Evolutionary conservation across 2,888 invertebrate species (phyloP), one percentile per base, ranked within the genome.

Genomic region (Nephrocerus scutellatus): DNA sequence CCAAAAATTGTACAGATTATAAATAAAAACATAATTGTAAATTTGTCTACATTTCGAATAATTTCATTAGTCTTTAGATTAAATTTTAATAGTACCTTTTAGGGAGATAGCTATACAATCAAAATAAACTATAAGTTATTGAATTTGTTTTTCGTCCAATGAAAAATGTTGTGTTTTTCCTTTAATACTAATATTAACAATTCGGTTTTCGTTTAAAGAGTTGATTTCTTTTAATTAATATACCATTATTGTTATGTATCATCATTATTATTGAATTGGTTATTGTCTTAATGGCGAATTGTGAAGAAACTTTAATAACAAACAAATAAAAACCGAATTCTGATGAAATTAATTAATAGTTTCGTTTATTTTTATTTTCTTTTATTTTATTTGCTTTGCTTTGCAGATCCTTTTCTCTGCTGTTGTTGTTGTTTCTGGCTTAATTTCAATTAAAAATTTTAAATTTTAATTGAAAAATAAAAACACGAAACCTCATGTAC

Each of bases 91-190:
- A n/a, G n/a, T n/a, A n/a, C n/a, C n/a, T n/a, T n/a, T n/a, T n/a
- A n/a, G n/a, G n/a, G n/a, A n/a, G n/a, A n/a, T n/a, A n/a, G n/a
- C n/a, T n/a, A n/a, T 24, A 48, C 44, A 60, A 64, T 65, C 66
- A 66, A 63, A 63, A 66, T 55, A 61, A 66, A 60, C 54, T 62
- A 57, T 66, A 63, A 66, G 65, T 63, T 63, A 51, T 55, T 47
- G 24, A 38, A 34, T 28, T 3, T 39, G 42, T 44, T 41, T 47
- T 45, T 51, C 47, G 47, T 43, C 47, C 40, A 48, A 46, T 38
- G 49, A 41, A 45, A 48, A 30, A 37, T 59, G 55, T 55, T 60
- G 52, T 55, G 52, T 53, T 55, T 53, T 48, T 46, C 41, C 47
- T 46, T 46, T 47, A 22, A 40, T 34, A 36, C 32, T 40, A 15